A percentile compares a stretch with the other conserved stretches of the same genome.
Conservation (phyloP, 2,888 invertebrate species). For the Nasonovia ribisnigri region DNA sequence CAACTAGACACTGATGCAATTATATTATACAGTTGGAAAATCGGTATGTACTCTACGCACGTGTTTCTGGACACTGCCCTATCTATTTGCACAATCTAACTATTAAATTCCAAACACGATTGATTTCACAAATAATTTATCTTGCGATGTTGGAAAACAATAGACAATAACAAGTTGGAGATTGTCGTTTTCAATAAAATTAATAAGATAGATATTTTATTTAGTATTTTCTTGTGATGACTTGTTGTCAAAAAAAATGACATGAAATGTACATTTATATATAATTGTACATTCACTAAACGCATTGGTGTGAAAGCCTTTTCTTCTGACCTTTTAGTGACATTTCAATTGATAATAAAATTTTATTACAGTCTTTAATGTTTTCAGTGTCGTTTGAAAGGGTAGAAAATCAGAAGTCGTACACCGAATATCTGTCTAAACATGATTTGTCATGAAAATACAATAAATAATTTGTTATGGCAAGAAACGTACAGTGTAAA, state of each 20-base stretch:
- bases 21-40: background rate
- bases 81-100: slow-evolving; percentile 17
- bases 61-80: background rate
- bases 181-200: slow-evolving; percentile 31
- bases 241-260: background rate
- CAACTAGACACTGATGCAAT: background rate
- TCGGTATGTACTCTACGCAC: slow-evolving; percentile 35
- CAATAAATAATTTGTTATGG: slow-evolving; percentile 26
- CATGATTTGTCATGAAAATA: slow-evolving; percentile 30
- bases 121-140: slow-evolving; percentile 43
- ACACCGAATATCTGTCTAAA: slow-evolving; percentile 38
- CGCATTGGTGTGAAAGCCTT: slow-evolving; percentile 49
- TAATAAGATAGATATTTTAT: background rate
- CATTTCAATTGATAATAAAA: slow-evolving; percentile 64
- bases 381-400: slow-evolving; percentile 49
- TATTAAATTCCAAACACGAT: slow-evolving; percentile 41
- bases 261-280: slow-evolving; percentile 25
- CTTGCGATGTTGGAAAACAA: slow-evolving; percentile 11
- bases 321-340: slow-evolving; percentile 60
- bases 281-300: slow-evolving; percentile 13
- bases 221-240: background rate
- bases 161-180: background rate
- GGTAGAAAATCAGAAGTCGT: slow-evolving; percentile 42
- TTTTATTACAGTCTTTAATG: slow-evolving; percentile 55
- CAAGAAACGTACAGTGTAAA: background rate